Evolutionary conservation across 2,888 invertebrate species (phyloP), one percentile per base, ranked within the genome.

Genomic region (Tanaodytes sp.): DNA sequence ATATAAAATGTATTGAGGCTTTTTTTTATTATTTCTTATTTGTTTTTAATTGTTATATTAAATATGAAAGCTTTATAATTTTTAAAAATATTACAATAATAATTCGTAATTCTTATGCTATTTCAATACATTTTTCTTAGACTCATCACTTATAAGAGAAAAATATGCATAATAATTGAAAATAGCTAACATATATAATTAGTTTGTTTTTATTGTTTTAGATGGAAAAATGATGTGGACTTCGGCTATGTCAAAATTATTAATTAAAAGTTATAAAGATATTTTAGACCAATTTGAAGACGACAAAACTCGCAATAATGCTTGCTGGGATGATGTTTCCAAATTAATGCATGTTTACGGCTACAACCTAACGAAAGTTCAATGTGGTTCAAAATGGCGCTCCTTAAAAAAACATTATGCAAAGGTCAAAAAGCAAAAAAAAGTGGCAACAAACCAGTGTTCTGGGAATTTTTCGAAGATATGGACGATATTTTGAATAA

Each of bases 341-440:
- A 33, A 19, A 15, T 6, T 52, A 4, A 61, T 51, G 61, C 14
- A 11, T 1, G 33, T 45, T 1, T 61, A 42, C 37, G 52, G 61
- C 15, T 52, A 61, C 11, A 30, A 8, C 9, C 2, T 61, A 2
- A 36, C 19, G 11, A 19, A 16, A 0, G 27, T 30, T 8, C 36
- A 36, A 3, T 61, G 61, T n/a, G 37, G 37, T 6, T 18, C 23
- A 6, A 61, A 61, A 27, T 52, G 42, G 42, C 5, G 33, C 1
- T 27, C 43, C 1, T 37, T 61, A 16, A 61, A 45, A 27, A 39
- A 51, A 8, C 51, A 51, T 5, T 61, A 20, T 45, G 51, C 16
- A 0, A 36, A 18, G 15, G 51, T 19, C 6, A 52, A 52, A 30
- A 27, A 2, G 1, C 27, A n/a, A 33, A 39, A n/a, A 9, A 15